Evolutionary conservation across 2,888 invertebrate species (phyloP).

Genomic region (Abrostola tripartita): DNA sequence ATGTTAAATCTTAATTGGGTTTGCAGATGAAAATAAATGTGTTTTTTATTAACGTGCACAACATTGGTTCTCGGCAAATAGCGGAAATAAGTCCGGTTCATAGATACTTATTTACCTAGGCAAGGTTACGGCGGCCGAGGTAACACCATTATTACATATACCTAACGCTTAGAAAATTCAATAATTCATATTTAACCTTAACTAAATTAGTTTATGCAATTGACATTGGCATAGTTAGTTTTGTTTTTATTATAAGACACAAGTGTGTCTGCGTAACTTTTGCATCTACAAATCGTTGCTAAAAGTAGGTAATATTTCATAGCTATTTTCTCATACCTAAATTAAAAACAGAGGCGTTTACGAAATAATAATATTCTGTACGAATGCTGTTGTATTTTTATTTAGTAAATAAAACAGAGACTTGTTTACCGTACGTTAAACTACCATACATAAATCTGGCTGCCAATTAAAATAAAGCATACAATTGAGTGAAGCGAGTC

Average conservation of each 20-base stretch:
- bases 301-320: too few species aligned
- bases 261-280: not conserved
- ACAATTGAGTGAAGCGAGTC: slow-evolving; percentile 3
- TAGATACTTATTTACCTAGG: not conserved
- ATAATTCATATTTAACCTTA: slow-evolving; percentile 15
- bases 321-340: too few species aligned
- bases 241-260: not conserved
- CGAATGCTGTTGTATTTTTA: too few species aligned
- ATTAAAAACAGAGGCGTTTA: too few species aligned
- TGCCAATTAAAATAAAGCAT: not conserved
- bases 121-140: slow-evolving; percentile 22
- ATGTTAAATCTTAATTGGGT: not conserved
- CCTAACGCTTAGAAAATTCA: slow-evolving; percentile 6
- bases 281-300: too few species aligned
- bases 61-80: not conserved
- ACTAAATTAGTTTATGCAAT: slow-evolving; percentile 9
- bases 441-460: not conserved
- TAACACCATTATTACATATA: not conserved
- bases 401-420: too few species aligned
- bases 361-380: too few species aligned
- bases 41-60: not conserved
- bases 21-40: not conserved
- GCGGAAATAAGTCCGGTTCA: slow-evolving; percentile 16
- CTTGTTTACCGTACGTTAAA: too few species aligned
- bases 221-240: slow-evolving; percentile 42